Conservation (phyloP, 2,797 vertebrate species). For the Toxotes lorentzi region DNA sequence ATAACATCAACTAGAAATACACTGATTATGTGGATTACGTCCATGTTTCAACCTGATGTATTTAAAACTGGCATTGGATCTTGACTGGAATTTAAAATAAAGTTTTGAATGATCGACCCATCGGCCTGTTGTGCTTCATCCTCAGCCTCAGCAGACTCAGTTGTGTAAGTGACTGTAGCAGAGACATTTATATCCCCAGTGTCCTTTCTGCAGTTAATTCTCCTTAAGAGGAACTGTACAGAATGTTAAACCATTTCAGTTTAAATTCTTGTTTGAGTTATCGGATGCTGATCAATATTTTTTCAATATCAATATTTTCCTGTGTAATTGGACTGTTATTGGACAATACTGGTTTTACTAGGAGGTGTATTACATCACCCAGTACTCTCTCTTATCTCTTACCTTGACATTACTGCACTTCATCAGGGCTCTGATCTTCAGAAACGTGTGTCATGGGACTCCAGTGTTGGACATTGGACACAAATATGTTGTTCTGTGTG, state of each 20-base stretch:
- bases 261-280: neutral
- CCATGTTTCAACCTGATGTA: neutral
- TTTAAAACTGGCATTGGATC: neutral
- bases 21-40: neutral
- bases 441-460: neutral
- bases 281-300: neutral
- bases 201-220: neutral
- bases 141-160: neutral
- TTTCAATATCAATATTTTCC: neutral
- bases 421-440: neutral
- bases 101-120: neutral
- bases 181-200: neutral
- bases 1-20: neutral
- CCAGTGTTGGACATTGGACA: neutral
- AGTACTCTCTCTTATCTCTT: neutral
- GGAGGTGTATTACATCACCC: neutral
- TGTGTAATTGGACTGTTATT: too few species aligned
- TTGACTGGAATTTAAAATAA: conserved; percentile 13
- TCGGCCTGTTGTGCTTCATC: neutral
- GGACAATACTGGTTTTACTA: neutral
- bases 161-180: neutral
- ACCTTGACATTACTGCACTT: conserved; percentile 4
- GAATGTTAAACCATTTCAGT: neutral
- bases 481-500: neutral
- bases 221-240: neutral